Percentiles rank a stretch among this genome's conserved stretches.
Conservation (phyloP, 2,797 vertebrate species). For the Hipposideros larvatus region DNA sequence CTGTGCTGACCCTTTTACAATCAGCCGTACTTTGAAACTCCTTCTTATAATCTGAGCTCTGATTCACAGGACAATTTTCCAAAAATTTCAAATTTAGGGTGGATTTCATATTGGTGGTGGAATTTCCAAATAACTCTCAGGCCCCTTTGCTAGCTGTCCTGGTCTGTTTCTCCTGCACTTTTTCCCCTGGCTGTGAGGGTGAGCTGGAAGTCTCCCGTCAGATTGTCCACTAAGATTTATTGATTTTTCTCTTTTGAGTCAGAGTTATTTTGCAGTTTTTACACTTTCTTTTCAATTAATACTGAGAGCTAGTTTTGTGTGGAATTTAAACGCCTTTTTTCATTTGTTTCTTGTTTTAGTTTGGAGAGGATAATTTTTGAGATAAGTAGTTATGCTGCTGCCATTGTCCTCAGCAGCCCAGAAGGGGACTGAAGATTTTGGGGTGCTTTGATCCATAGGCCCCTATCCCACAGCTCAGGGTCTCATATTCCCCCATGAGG, state of each 20-base stretch:
- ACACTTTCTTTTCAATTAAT: not conserved
- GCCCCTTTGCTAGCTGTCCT: no score
- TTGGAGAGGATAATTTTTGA: not conserved
- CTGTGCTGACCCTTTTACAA: no score
- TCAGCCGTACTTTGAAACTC: no score
- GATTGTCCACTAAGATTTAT: fast-evolving
- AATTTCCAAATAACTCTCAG: not conserved
- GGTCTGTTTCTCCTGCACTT: not conserved
- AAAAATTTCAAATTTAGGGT: not conserved
- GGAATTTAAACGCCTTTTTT: not conserved
- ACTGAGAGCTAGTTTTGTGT: not conserved
- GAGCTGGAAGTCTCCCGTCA: not conserved
- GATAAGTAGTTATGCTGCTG: no score
- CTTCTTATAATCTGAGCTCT: not conserved
- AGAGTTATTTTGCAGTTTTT: not conserved
- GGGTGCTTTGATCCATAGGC: not conserved
- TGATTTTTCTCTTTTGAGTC: not conserved
- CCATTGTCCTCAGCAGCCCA: no score
- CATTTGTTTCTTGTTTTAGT: not conserved
- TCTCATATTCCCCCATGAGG: not conserved
- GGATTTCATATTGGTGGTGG: not conserved
- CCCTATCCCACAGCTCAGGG: not conserved
- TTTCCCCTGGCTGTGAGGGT: not conserved
- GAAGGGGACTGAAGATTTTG: not conserved
- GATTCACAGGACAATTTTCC: not conserved